Evolutionary conservation across 1,140 invertebrate genomes (phyloP).

Genomic region (Heterodera schachtii): DNA sequence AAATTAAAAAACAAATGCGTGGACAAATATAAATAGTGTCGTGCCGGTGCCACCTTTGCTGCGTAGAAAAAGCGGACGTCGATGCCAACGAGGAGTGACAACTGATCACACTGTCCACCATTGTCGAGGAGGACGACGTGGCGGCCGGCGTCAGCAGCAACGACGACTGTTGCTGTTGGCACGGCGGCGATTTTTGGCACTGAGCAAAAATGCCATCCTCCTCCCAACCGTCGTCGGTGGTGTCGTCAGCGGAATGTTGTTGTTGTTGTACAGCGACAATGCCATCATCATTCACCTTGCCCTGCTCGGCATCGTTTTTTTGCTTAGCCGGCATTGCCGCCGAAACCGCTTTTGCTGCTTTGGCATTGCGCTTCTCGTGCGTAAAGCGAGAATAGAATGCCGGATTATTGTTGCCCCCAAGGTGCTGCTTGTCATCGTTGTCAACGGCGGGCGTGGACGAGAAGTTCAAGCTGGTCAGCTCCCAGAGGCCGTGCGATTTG

Average conservation of each 20-base stretch:
- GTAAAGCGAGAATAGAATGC: not conserved
- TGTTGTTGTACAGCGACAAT: not conserved
- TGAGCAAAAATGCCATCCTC: no score
- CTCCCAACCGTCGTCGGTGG: no score
- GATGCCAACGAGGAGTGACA: not conserved
- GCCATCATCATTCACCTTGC: no score
- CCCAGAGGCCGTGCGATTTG: no score
- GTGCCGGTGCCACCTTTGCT: not conserved
- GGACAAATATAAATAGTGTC: not conserved
- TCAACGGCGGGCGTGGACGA: not conserved
- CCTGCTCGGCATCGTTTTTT: no score
- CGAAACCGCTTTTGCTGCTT: not conserved
- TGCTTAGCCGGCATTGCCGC: not conserved
- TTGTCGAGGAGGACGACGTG: not conserved
- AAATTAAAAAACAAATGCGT: not conserved
- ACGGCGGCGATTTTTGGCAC: no score
- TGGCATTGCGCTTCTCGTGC: not conserved
- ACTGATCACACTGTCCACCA: conserved; percentile 18
- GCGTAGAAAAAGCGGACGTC: not conserved
- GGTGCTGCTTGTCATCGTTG: not conserved
- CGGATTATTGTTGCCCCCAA: not conserved
- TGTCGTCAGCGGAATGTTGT: not conserved
- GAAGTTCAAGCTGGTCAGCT: no score
- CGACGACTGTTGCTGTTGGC: not conserved
- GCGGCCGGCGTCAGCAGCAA: not conserved